Evolutionary conservation across 2,113 vertebrate species (phyloP).

Genomic region (Camelus bactrianus): DNA sequence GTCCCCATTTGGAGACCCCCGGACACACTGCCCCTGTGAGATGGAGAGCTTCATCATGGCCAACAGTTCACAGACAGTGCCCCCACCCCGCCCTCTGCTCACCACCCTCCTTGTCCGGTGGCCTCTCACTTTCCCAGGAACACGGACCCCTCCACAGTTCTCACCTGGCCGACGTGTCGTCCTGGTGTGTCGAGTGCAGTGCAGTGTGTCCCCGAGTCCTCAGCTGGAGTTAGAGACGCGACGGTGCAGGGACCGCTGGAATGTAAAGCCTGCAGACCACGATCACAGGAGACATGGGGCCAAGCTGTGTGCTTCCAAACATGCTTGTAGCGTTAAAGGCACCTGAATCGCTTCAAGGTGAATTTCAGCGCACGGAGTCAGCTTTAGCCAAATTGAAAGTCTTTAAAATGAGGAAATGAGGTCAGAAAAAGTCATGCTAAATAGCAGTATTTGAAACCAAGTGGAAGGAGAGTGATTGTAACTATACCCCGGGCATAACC

Average conservation of each 20-base stretch:
- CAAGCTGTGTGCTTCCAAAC: no score
- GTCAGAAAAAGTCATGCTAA: not conserved
- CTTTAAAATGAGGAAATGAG: not conserved
- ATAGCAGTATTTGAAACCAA: not conserved
- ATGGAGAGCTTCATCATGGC: not conserved
- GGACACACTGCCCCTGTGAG: fast-evolving
- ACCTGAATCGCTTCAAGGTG: not conserved
- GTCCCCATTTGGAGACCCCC: not conserved
- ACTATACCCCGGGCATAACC: not conserved
- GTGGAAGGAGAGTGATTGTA: not conserved
- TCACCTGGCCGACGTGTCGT: not conserved
- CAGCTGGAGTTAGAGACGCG: no score
- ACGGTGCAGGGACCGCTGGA: not conserved
- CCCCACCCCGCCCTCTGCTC: not conserved
- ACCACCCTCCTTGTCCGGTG: fast-evolving
- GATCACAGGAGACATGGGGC: not conserved
- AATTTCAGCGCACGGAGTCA: not conserved
- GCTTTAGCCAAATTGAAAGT: not conserved
- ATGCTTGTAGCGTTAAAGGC: not conserved
- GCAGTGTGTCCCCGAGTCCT: fast-evolving
- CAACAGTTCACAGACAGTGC: not conserved
- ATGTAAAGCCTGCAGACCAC: not conserved
- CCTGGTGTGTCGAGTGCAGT: fast-evolving
- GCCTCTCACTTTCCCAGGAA: no score
- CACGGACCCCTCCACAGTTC: no score